A percentile compares a stretch with the other conserved stretches of the same genome.
phyloP scores from a whole-genome alignment of 1,140 invertebrate genomes.

The Heliconius himera region DNA sequence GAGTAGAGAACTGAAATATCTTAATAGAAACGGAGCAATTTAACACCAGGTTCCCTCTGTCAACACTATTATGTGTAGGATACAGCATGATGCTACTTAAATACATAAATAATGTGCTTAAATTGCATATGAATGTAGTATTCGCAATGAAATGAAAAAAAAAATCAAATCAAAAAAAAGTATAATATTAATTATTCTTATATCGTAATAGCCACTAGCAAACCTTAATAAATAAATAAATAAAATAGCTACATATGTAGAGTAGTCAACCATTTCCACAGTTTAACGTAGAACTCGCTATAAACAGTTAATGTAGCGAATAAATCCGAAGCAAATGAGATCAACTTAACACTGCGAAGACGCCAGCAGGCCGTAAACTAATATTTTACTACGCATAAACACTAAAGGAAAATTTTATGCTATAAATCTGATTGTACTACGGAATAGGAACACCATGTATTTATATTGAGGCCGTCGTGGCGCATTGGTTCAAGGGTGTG shows the following conservation, averaged over 20 bases:
- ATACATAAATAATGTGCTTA: too few species aligned
- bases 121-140: too few species aligned
- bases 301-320: conserved; percentile 22
- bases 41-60: too few species aligned
- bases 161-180: too few species aligned
- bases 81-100: too few species aligned
- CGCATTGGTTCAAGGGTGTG: too few species aligned
- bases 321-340: conserved; percentile 38
- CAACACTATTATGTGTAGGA: too few species aligned
- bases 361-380: conserved; percentile 37
- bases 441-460: conserved; percentile 30
- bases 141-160: too few species aligned
- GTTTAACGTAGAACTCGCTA: background rate
- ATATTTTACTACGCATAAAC: conserved; percentile 48
- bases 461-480: background rate
- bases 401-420: conserved; percentile 37
- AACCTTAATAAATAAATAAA: background rate
- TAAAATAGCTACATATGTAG: background rate
- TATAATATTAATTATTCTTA: too few species aligned
- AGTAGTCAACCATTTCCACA: background rate
- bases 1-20: too few species aligned
- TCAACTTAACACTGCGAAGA: conserved; percentile 35
- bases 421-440: conserved; percentile 8
- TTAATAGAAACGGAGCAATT: too few species aligned
- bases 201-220: too few species aligned